These are phyloP conservation scores for Bostrychus sinensis DNA, from an alignment of 2,113 vertebrate species.

Conservation along the genomic window DNA sequence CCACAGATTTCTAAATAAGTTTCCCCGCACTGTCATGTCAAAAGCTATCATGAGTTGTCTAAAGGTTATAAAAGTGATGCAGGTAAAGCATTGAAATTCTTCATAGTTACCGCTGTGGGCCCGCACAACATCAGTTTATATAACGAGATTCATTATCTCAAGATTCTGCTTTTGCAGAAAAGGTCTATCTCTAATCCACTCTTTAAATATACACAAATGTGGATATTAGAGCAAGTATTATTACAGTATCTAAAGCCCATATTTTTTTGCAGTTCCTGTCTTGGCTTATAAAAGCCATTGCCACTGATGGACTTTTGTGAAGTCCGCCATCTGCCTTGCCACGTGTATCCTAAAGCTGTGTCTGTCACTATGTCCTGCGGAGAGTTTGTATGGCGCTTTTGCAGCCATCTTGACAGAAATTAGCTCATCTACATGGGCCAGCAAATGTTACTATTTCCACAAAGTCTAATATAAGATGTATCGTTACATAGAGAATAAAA, in stretches of 20 bases:
- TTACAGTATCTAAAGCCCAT: constrained; percentile 55
- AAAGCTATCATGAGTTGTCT: constrained; percentile 56
- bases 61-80: constrained; percentile 49
- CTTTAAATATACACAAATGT: constrained; percentile 45
- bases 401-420: constrained; percentile 69
- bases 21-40: constrained; percentile 52
- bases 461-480: constrained; percentile 72
- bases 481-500: constrained; percentile 61
- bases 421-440: constrained; percentile 72
- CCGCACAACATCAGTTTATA: constrained; percentile 47
- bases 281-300: constrained; percentile 55
- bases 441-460: constrained; percentile 79
- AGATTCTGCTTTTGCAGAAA: constrained; percentile 55
- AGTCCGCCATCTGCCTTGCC: constrained; percentile 77
- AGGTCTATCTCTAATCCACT: constrained; percentile 49
- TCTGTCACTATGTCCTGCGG: constrained; percentile 68
- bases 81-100: constrained; percentile 13
- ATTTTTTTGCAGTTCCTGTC: constrained; percentile 54
- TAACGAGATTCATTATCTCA: constrained; percentile 54
- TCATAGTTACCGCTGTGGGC: constrained; percentile 9
- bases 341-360: constrained; percentile 59
- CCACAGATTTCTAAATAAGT: constrained; percentile 70
- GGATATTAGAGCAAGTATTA: constrained; percentile 32
- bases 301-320: constrained; percentile 69
- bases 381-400: constrained; percentile 73